Base-by-base conservation (phyloP, 2,888 invertebrate species). In the Yponomeuta cagnagella region DNA sequence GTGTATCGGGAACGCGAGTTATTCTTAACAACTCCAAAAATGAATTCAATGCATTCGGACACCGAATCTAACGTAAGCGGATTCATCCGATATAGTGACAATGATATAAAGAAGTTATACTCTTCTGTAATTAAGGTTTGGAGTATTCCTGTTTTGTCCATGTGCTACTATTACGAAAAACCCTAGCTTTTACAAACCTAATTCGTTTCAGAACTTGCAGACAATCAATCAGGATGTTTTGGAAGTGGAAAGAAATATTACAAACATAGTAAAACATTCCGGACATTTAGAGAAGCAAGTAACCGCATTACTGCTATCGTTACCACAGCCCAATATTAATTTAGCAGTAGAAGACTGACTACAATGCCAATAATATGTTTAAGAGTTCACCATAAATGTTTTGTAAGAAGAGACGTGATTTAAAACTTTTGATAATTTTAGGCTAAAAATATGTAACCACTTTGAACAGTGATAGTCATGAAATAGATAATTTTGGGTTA, bases 51-150 rank as follows among this genome's bases (percentile, higher is more conserved):
- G 74, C 82, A 81, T 65, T 91, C 91, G 30, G 91, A 91, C 77
- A 79, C 86, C 8, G 92, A 91, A 78, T 91, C 91, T 5, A 90
- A 90, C 76, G 86, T 88, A n/a, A 91, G 90, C 75, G 88, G 89
- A 65, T 91, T 91, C 72, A 82, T 90, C 69, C 80, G 84, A n/a
- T 89, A 89, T 70, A 88, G 80, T 74, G 84, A 89, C 64, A 85
- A 86, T 76, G 82, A 84, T 73, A 81, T 87, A 58, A 88, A 87
- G 74, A 75, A 84, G 74, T 77, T 90, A 69, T 92, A 90, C 73
- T 77, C 76, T 72, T 90, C 90, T 12, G 80, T 89, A 76, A 80
- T 88, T 73, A 77, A 86, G 85, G 91, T 90, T 82, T 73, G 5
- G 9, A 43, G 9, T 43, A 43, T 43, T 43, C 9, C 1, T 8